Conservation (phyloP, 2,888 invertebrate genomes). For the Troides helena region DNA sequence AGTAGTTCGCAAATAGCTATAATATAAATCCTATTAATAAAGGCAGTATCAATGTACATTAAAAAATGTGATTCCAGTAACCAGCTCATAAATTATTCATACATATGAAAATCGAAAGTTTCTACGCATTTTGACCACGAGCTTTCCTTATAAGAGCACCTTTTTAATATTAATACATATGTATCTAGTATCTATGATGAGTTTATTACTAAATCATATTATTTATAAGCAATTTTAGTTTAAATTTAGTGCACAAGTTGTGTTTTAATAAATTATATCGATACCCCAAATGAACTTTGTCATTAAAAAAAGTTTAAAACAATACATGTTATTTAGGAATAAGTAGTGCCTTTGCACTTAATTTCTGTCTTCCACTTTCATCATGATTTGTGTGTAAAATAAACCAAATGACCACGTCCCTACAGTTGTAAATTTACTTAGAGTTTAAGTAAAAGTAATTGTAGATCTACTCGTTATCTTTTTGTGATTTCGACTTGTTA, state of each 20-base stretch:
- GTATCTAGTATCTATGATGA: neutral
- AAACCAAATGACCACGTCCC: too few species aligned
- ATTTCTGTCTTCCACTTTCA: too few species aligned
- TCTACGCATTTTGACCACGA: neutral
- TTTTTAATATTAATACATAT: neutral
- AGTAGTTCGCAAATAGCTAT: too few species aligned
- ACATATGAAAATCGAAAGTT: neutral
- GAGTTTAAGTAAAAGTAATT: neutral
- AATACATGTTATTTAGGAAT: too few species aligned
- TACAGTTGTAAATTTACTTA: neutral
- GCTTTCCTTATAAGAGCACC: neutral
- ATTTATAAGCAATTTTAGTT: too few species aligned
- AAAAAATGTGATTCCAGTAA: neutral
- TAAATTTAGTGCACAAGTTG: too few species aligned
- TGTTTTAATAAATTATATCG: too few species aligned
- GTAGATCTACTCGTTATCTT: neutral
- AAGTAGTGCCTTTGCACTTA: too few species aligned
- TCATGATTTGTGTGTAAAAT: too few species aligned
- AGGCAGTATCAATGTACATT: neutral
- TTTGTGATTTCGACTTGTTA: neutral
- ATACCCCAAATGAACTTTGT: too few species aligned
- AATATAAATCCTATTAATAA: neutral
- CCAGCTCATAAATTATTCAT: neutral
- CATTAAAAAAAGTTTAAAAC: too few species aligned
- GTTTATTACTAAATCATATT: too few species aligned